These are phyloP conservation scores for Sardina pilchardus DNA, from an alignment of 2,113 vertebrate genomes.

Conservation along the genomic window DNA sequence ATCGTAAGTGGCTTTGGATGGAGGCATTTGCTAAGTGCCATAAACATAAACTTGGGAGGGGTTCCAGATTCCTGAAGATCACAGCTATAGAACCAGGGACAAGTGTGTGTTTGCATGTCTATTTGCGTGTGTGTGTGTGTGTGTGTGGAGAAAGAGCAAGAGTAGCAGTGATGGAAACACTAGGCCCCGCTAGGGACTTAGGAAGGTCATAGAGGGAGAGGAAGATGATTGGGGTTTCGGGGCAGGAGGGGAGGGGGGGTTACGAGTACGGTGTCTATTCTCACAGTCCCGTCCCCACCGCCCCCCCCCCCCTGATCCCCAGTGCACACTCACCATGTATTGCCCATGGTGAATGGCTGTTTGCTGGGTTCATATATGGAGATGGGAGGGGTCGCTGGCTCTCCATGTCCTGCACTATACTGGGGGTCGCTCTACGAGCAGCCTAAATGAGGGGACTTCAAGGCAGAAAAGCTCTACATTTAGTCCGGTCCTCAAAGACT, in stretches of 20 bases:
- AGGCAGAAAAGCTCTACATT: conserved; percentile 47
- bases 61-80: neutral
- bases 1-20: too few species aligned
- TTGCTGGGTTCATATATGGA: conserved; percentile 67
- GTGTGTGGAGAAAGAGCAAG: neutral
- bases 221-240: neutral
- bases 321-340: conserved; percentile 50
- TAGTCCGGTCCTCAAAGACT: neutral
- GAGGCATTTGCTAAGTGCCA: too few species aligned
- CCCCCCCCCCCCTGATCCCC: conserved; percentile 13
- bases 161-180: neutral
- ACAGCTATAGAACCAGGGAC: neutral
- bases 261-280: conserved; percentile 33
- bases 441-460: conserved; percentile 60
- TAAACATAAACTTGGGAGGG: neutral
- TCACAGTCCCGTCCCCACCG: neutral
- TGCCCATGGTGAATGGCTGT: conserved; percentile 59
- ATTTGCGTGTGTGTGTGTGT: neutral
- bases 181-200: neutral
- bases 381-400: conserved; percentile 51
- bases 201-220: neutral
- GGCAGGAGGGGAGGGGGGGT: neutral
- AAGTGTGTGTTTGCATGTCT: neutral
- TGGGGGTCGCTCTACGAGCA: conserved; percentile 42
- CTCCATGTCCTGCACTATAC: conserved; percentile 54